These are phyloP conservation scores for Sciurus vulgaris DNA, from an alignment of 2,797 vertebrate genomes.

Conservation along the genomic window DNA sequence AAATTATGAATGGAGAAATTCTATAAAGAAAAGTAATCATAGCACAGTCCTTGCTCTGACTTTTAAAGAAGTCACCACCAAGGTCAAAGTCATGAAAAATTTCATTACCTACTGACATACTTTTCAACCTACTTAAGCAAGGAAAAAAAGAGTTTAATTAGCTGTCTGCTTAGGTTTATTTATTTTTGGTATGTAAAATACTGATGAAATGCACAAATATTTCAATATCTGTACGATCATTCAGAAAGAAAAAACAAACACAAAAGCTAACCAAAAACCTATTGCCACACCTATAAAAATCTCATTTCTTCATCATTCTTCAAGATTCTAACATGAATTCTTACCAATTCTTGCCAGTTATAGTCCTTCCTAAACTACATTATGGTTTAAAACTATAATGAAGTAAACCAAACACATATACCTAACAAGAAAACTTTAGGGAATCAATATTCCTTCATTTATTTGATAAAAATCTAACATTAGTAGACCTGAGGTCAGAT, in stretches of 20 bases:
- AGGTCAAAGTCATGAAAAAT: constrained; percentile 57
- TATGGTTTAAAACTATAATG: constrained; percentile 18
- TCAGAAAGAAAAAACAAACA: constrained; percentile 17
- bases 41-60: constrained; percentile 12
- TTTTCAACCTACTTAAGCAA: constrained; percentile 66
- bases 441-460: background rate
- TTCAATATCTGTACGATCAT: constrained; percentile 32
- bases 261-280: background rate
- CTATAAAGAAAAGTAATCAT: constrained; percentile 16
- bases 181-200: constrained; percentile 49
- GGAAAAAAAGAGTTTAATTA: constrained; percentile 37
- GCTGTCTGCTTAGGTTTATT: constrained; percentile 16
- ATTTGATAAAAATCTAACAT: constrained; percentile 7
- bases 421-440: background rate
- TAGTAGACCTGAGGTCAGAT: background rate
- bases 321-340: constrained; percentile 21
- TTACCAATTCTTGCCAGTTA: background rate
- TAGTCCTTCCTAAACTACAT: constrained; percentile 2
- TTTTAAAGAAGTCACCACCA: constrained; percentile 42
- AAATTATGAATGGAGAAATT: constrained; percentile 42
- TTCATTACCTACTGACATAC: constrained; percentile 22
- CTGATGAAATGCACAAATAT: constrained; percentile 39
- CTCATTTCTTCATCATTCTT: constrained; percentile 45
- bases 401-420: constrained; percentile 47
- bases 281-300: background rate